Conservation (phyloP, 2,888 invertebrate genomes). For the Nemapogon koenigi region DNA sequence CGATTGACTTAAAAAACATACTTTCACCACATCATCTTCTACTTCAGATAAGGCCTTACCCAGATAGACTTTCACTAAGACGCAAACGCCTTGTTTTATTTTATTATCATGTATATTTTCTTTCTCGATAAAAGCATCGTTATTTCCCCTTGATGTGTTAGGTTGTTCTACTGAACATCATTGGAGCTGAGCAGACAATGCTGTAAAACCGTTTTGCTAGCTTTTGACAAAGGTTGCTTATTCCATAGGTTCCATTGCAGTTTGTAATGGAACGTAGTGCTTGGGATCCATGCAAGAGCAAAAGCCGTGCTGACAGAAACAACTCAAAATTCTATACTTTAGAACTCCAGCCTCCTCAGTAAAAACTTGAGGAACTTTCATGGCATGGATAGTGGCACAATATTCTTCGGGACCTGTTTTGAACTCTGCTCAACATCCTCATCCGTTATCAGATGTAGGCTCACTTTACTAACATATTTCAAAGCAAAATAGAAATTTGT, state of each 20-base stretch:
- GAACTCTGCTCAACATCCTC: conserved; percentile 1
- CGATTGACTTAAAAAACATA: conserved; percentile 12
- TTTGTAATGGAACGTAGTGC: conserved; percentile 10
- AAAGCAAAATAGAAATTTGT: conserved; percentile 13
- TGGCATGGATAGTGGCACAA: conserved; percentile 8
- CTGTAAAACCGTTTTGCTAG: conserved; percentile 12
- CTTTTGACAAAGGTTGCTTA: conserved; percentile 11
- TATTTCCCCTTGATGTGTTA: conserved; percentile 13
- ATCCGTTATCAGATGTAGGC: conserved; percentile 8
- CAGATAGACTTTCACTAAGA: conserved; percentile 13
- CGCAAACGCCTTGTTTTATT: conserved; percentile 10
- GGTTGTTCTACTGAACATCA: conserved; percentile 10
- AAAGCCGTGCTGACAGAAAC: conserved; percentile 11
- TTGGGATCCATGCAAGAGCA: conserved; percentile 12
- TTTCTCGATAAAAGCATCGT: conserved; percentile 13
- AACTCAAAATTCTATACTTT: conserved; percentile 9
- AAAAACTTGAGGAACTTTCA: conserved; percentile 11
- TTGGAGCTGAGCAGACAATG: conserved; percentile 10
- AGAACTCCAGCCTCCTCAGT: conserved; percentile 12
- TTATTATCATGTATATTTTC: conserved; percentile 12
- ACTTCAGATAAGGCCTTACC: conserved; percentile 11
- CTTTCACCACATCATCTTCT: conserved; percentile 11
- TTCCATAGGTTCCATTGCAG: conserved; percentile 9
- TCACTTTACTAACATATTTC: conserved; percentile 13
- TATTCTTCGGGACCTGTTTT: neutral